Evolutionary conservation across 2,888 invertebrate species (phyloP).

Genomic region (Pemphredon lugubris): DNA sequence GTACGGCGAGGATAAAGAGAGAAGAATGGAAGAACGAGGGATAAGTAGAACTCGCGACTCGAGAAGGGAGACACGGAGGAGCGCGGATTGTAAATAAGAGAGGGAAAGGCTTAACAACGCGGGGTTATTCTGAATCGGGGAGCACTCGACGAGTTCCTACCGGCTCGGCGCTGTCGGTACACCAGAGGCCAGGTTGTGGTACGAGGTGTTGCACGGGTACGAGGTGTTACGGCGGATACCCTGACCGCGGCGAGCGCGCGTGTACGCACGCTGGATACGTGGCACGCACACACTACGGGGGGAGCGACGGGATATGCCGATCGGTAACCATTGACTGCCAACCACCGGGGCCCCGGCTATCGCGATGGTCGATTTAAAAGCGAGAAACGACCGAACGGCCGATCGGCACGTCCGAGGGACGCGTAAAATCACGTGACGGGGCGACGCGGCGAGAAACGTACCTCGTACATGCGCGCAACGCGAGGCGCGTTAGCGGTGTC

Average conservation of each 20-base stretch:
- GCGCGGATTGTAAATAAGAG: conserved; percentile 41
- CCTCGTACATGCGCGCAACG: no score
- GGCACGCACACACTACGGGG: conserved; percentile 4
- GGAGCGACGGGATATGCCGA: conserved; percentile 8
- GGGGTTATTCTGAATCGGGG: conserved; percentile 46
- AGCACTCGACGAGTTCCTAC: conserved; percentile 37
- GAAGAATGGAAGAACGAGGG: neutral
- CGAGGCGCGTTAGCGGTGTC: no score
- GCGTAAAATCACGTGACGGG: no score
- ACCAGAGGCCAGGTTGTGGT: conserved; percentile 33
- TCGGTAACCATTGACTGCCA: conserved; percentile 41
- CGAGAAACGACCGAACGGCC: neutral
- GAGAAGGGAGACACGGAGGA: conserved; percentile 15
- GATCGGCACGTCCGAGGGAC: neutral
- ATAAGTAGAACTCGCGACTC: conserved; percentile 6
- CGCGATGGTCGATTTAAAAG: conserved; percentile 9
- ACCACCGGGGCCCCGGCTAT: conserved; percentile 11
- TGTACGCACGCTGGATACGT: conserved; percentile 17
- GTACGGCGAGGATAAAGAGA: neutral
- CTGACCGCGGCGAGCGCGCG: conserved; percentile 25
- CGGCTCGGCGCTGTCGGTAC: conserved; percentile 36
- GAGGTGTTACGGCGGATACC: conserved; percentile 29
- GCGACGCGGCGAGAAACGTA: no score
- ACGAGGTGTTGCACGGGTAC: conserved; percentile 42
- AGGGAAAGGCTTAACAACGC: conserved; percentile 16